Conservation (phyloP, 1,140 invertebrate genomes). For the Apis laboriosa region DNA sequence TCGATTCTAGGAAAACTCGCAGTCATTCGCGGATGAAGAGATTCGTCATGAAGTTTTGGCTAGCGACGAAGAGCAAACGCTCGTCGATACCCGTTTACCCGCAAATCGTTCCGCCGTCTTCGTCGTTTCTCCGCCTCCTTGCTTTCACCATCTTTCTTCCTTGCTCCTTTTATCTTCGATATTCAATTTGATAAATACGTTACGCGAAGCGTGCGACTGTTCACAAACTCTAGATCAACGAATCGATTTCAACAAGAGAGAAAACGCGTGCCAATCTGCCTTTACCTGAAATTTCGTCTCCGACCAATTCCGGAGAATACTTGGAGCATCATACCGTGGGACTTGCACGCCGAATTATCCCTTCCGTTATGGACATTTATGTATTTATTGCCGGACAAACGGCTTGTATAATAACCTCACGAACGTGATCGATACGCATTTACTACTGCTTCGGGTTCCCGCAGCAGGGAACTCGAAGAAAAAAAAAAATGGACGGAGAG, state of each 20-base stretch:
- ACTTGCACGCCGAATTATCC: conserved; percentile 66
- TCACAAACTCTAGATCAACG: too few relatives aligned
- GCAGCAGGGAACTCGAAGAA: conserved; percentile 1
- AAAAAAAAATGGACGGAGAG: too few relatives aligned
- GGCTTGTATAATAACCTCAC: conserved; percentile 59
- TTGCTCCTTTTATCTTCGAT: too few relatives aligned
- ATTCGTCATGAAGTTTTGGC: conserved; percentile 57
- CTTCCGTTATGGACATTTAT: conserved; percentile 70
- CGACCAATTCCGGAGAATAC: conserved; percentile 20
- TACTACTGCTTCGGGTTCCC: conserved; percentile 37
- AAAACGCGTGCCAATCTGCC: conserved; percentile 36
- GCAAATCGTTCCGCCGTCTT: neutral
- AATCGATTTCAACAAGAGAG: conserved; percentile 22
- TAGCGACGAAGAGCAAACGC: neutral
- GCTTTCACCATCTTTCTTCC: neutral
- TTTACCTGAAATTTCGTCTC: conserved; percentile 10
- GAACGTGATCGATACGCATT: conserved; percentile 58
- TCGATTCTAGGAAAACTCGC: conserved; percentile 27
- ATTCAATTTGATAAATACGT: conserved; percentile 47
- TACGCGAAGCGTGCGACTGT: conserved; percentile 33
- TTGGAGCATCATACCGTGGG: conserved; percentile 34
- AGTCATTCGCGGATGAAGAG: conserved; percentile 50
- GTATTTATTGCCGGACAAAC: conserved; percentile 72
- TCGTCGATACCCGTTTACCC: too few relatives aligned
- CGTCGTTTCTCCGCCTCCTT: neutral